phyloP scores from a whole-genome alignment of 2,113 vertebrate species.

The Mesembrinibis cayennensis region DNA sequence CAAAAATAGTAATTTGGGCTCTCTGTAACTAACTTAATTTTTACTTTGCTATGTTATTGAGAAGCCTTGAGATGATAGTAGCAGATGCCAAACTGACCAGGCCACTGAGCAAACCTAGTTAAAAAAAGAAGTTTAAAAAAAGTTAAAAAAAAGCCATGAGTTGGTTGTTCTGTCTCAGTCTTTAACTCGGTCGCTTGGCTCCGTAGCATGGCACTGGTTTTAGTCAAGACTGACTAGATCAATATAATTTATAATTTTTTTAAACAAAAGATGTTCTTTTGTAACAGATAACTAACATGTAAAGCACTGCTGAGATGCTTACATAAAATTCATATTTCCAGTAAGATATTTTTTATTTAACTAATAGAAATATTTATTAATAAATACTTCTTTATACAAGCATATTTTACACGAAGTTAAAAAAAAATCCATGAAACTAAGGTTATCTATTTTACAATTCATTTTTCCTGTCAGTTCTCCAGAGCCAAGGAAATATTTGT shows the following conservation, averaged over 20 bases:
- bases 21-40: not conserved
- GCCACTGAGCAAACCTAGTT: not conserved
- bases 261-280: not conserved
- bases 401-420: not conserved
- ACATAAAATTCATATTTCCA: not conserved
- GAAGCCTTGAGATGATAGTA: not conserved
- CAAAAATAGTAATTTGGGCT: not conserved
- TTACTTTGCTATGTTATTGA: not conserved
- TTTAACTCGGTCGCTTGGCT: not conserved
- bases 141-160: not conserved
- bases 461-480: not conserved
- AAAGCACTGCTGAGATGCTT: not conserved
- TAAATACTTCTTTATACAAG: not conserved
- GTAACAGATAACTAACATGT: not conserved
- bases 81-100: constrained; percentile 9
- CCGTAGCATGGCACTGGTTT: not conserved
- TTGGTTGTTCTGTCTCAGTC: not conserved
- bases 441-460: not conserved
- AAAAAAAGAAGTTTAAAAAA: constrained; percentile 6
- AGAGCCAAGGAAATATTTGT: not conserved
- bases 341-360: not conserved
- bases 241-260: not conserved
- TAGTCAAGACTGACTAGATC: not conserved
- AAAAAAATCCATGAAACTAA: not conserved
- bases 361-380: not conserved